Conservation (phyloP, 2,888 invertebrate genomes). For the Nephrotoma appendiculata region DNA sequence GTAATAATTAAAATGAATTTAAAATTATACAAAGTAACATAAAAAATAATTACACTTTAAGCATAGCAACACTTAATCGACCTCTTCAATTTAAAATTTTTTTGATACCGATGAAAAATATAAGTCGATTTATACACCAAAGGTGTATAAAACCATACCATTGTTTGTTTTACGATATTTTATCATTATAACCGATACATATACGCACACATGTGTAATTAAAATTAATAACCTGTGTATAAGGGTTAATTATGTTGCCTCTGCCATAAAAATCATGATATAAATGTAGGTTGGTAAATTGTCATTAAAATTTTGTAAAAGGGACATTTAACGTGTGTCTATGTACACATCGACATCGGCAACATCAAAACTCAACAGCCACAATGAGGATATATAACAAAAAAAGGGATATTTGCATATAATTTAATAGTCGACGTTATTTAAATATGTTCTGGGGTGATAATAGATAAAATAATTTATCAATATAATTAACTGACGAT, state of each 20-base stretch:
- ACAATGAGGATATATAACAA: not conserved
- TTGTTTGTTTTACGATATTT: not conserved
- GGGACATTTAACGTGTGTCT: not conserved
- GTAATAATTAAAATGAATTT: no score
- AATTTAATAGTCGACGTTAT: not conserved
- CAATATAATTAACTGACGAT: not conserved
- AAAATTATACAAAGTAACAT: no score
- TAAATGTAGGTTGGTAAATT: not conserved
- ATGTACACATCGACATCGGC: not conserved
- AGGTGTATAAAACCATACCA: no score
- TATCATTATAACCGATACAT: not conserved
- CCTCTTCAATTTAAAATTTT: no score
- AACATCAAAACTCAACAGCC: not conserved
- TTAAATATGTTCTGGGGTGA: not conserved
- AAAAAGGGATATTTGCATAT: not conserved
- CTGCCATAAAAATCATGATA: not conserved
- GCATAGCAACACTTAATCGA: no score
- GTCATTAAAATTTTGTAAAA: not conserved
- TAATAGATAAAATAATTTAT: not conserved
- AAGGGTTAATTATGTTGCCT: not conserved
- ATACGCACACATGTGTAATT: not conserved
- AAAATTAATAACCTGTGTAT: not conserved
- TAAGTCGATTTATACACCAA: no score
- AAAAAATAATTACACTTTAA: no score
- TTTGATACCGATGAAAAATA: no score